Conservation (phyloP, 2,113 vertebrate species). For the Erythrolamprus reginae region DNA sequence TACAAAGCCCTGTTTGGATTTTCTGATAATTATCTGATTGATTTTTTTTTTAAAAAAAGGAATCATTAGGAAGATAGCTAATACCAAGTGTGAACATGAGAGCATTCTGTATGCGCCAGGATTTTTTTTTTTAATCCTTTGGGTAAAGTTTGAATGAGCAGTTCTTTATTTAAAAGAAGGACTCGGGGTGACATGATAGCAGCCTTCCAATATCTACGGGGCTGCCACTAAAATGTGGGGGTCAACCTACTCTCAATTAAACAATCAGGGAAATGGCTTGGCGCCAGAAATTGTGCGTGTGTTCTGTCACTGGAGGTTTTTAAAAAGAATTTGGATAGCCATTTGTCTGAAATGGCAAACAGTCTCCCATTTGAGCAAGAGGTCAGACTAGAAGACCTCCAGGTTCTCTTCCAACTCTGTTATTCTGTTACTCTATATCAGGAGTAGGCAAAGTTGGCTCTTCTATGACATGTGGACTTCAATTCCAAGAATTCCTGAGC, state of each 20-base stretch:
- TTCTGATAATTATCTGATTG: conserved; percentile 49
- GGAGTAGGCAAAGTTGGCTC: too few relatives aligned
- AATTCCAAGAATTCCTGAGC: too few relatives aligned
- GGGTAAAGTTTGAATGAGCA: background rate
- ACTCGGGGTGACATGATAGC: background rate
- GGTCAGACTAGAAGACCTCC: too few relatives aligned
- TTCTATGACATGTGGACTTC: too few relatives aligned
- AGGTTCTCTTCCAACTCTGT: background rate
- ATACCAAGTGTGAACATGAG: conserved; percentile 54
- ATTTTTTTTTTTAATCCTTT: background rate
- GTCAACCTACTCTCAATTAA: background rate
- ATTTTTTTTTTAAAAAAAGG: conserved; percentile 24
- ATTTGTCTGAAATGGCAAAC: background rate
- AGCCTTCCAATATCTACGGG: background rate
- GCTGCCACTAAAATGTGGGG: background rate
- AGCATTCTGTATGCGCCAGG: conserved; percentile 25
- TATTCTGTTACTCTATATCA: background rate
- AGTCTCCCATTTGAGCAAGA: background rate
- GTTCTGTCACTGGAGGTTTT: background rate
- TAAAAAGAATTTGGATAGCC: background rate
- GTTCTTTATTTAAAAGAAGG: background rate
- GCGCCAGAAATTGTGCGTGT: background rate
- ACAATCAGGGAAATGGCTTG: background rate
- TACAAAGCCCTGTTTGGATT: conserved; percentile 37
- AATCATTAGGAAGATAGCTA: conserved; percentile 54